A percentile compares a stretch with the other conserved stretches of the same genome.
phyloP scores from a whole-genome alignment of 37 sponge, comb jelly and placozoan species.

The Halichondria panicea region DNA sequence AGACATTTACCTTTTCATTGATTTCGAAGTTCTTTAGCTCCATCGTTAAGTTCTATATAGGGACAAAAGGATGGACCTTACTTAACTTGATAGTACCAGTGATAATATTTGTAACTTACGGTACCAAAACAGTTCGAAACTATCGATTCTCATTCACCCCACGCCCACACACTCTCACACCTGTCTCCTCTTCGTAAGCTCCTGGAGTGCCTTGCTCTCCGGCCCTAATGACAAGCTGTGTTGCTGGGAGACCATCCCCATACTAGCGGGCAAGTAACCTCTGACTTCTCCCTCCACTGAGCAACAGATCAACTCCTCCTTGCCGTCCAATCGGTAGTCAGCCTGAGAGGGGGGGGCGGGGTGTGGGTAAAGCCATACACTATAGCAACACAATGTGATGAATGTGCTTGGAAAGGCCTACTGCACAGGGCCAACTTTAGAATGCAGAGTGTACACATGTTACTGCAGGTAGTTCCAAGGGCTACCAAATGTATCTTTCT shows the following conservation, averaged over 20 bases:
- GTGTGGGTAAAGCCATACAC: background rate
- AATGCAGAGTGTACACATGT: too few relatives aligned
- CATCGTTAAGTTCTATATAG: constrained; percentile 58
- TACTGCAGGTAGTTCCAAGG: too few relatives aligned
- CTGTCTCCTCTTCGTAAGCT: constrained; percentile 68
- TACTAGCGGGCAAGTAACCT: constrained; percentile 74
- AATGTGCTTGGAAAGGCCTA: background rate
- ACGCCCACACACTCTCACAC: too few relatives aligned
- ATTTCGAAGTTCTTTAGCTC: constrained; percentile 93
- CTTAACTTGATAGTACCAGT: too few relatives aligned
- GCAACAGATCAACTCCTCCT: constrained; percentile 89
- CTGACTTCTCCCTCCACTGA: constrained; percentile 91
- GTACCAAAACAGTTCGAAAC: too few relatives aligned
- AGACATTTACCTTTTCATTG: constrained; percentile 79
- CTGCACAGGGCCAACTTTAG: too few relatives aligned
- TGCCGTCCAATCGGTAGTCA: constrained; percentile 83
- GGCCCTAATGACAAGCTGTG: constrained; percentile 2
- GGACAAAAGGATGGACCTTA: too few relatives aligned
- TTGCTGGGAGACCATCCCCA: background rate
- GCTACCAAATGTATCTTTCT: too few relatives aligned
- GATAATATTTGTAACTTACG: too few relatives aligned
- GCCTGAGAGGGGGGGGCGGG: constrained; percentile 41
- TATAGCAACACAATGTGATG: background rate
- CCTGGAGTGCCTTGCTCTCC: constrained; percentile 65
- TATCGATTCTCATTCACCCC: too few relatives aligned